Evolutionary conservation across 2,888 invertebrate genomes (phyloP), one percentile per base, ranked within the genome.

Genomic region (Caradrina kadenii): DNA sequence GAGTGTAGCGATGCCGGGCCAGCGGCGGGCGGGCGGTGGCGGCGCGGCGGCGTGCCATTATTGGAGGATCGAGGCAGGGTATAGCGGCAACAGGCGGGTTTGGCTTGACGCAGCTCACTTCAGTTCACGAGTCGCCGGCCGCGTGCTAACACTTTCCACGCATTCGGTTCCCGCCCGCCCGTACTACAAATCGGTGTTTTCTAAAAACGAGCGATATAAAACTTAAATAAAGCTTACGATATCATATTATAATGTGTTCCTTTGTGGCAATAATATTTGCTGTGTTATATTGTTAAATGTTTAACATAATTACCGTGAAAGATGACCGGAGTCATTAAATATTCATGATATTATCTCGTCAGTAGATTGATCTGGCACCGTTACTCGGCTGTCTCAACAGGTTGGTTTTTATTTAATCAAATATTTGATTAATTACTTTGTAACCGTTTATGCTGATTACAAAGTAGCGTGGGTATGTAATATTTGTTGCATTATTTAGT

Each of bases 1-100:
- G 76, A 78, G 61, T 62, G 77, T 67, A 58, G 75, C 71, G 69
- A 71, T 68, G 74, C 63, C 59, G 74, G 69, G 11, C 67, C 69
- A 19, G 31, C 42, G 63, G 66, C 50, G 68, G 66, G 69, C 65
- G 74, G 53, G 76, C 67, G 75, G 76, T 53, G 53, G n/a, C 22
- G 66, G 71, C 72, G 17, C 55, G 50, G 45, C 15, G 68, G 63
- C 71, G 76, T 79, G 79, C 85, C 86, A 81, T 86, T 86, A 88
- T 85, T 85, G 87, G 86, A 76, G 70, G 84, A 85, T 63, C 64
- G 76, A 81, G 76, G 67, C 71, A 73, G 71, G 62, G 84, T 84
- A 87, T 80, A 91, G 89, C 89, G 89, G 93, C 91, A 93, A 93
- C 91, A 91, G 90, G 91, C 92, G 86, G 75, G 70, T 63, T 82